Evolutionary conservation across 2,797 vertebrate species (phyloP).

Genomic region (Vultur gryphus): DNA sequence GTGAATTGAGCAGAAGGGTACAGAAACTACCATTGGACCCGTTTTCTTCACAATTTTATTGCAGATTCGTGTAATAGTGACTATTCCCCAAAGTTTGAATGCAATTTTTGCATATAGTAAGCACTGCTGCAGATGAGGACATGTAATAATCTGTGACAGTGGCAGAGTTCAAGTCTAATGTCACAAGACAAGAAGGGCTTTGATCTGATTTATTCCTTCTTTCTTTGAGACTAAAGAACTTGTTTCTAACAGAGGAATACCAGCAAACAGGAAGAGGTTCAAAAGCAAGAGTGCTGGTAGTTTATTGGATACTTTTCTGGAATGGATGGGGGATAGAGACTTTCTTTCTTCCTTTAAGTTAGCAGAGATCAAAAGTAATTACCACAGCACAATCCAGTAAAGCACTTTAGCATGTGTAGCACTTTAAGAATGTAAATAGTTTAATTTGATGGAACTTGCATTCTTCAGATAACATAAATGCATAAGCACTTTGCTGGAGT

Average conservation of each 20-base stretch:
- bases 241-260: not conserved
- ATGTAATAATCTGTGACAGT: not conserved
- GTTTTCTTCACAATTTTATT: not conserved
- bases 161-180: not conserved
- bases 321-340: not conserved
- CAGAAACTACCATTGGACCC: not conserved
- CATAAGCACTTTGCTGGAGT: not conserved
- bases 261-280: not conserved
- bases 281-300: not conserved
- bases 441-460: not conserved
- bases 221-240: not conserved
- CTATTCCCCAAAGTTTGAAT: not conserved
- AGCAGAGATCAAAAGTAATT: not conserved
- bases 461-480: not conserved
- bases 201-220: not conserved
- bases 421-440: not conserved
- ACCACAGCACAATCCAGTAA: not conserved
- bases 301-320: not conserved
- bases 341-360: not conserved
- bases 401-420: not conserved
- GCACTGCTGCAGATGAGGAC: not conserved
- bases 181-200: not conserved
- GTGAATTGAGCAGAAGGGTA: not conserved
- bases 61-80: not conserved
- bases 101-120: not conserved